Evolutionary conservation across 2,113 vertebrate genomes (phyloP), one percentile per base, ranked within the genome.

Genomic region (Morone saxatilis): DNA sequence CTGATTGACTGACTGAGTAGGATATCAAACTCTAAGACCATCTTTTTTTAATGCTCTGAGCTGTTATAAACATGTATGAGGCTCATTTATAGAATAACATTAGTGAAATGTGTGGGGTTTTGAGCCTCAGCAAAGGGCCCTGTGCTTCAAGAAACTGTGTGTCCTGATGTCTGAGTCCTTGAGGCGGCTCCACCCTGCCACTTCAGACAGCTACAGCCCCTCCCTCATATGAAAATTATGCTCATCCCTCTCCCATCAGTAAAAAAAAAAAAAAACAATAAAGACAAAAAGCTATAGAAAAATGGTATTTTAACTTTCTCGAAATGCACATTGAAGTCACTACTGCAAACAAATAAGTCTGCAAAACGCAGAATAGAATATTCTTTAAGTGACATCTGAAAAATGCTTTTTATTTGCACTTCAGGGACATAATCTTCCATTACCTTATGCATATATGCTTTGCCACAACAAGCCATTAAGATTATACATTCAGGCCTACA

Each of bases 121-220:
- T 45, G 54, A 78, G 57, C 17, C 13, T 73, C 4, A 36, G 25
- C 10, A 25, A 25, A 31, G 69, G 20, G 41, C 41, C 67, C 41
- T 75, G 20, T n/a, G 59, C 59, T 61, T 72, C 31, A 7, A 60
- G 68, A 71, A 57, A 54, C 60, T 19, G 31, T 78, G 63, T 22
- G 43, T 74, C 79, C 66, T 82, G 78, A 78, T 86, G 83, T 80
- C 1, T 31, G 71, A 73, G 68, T 40, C 83, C 85, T 84, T 74
- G 11, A 85, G 72, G 81, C 90, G 31, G 81, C 93, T 94, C 94
- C 94, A 94, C 95, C 93, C 94, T 91, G 31, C 92, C 83, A 91
- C 88, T 92, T 87, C 78, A 88, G 82, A 87, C 50, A 80, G 60
- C 70, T 79, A 1, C 81, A 77, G 75, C 66, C 90, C 78, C 87